These are phyloP conservation scores for Nemotelus pantherinus DNA, from an alignment of 2,888 invertebrate species.

Conservation along the genomic window DNA sequence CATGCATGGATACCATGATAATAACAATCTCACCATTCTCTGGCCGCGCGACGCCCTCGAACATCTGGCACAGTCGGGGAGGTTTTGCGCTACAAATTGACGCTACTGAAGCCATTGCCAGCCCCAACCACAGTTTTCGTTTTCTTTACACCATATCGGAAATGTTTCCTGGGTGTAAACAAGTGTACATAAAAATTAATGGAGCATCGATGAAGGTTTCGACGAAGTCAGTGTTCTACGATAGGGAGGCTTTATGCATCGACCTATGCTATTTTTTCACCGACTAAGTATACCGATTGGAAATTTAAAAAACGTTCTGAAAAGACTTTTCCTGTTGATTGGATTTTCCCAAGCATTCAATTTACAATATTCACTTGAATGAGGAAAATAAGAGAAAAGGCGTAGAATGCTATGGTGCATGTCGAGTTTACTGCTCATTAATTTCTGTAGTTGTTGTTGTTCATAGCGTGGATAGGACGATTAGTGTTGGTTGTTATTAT, in stretches of 20 bases:
- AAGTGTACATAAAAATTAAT: slow-evolving; percentile 47
- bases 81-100: slow-evolving; percentile 40
- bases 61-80: slow-evolving; percentile 29
- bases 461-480: too few relatives aligned
- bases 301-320: slow-evolving; percentile 19
- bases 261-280: neutral
- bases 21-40: slow-evolving; percentile 34
- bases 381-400: neutral
- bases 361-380: slow-evolving; percentile 25
- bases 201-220: slow-evolving; percentile 41
- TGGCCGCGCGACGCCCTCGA: neutral
- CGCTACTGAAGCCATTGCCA: slow-evolving; percentile 44
- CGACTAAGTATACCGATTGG: neutral
- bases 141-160: slow-evolving; percentile 34
- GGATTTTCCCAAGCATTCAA: slow-evolving; percentile 35
- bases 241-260: neutral
- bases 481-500: too few relatives aligned
- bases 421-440: too few relatives aligned
- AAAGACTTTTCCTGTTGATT: slow-evolving; percentile 41
- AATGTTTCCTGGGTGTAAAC: slow-evolving; percentile 44
- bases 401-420: too few relatives aligned
- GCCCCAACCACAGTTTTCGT: neutral
- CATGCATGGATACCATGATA: slow-evolving; percentile 44
- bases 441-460: too few relatives aligned
- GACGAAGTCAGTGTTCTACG: neutral